Conservation (phyloP, 1,140 invertebrate species). For the Medauroidea extradentata region DNA sequence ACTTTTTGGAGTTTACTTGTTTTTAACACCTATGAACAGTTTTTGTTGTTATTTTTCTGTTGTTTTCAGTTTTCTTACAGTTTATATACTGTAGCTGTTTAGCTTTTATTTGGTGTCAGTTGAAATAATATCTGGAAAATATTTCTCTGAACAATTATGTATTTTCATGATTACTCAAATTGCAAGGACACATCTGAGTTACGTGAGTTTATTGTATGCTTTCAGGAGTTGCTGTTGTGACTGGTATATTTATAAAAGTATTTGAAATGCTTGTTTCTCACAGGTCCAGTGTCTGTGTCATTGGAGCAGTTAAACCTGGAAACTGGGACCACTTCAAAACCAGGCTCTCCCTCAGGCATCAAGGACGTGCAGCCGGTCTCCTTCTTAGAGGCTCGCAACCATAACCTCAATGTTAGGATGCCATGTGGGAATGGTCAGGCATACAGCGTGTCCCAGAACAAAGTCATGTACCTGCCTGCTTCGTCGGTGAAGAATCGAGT, state of each 20-base stretch:
- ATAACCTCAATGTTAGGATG: constrained; percentile 63
- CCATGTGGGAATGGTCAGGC: constrained; percentile 77
- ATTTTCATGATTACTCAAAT: too few relatives aligned
- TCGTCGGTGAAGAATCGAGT: constrained; percentile 57
- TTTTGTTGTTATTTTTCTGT: too few relatives aligned
- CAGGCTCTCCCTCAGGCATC: neutral
- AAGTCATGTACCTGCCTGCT: constrained; percentile 68
- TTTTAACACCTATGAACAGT: too few relatives aligned
- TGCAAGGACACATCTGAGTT: too few relatives aligned
- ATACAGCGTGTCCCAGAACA: constrained; percentile 85
- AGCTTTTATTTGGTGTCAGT: neutral
- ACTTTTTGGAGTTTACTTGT: too few relatives aligned
- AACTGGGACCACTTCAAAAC: constrained; percentile 6
- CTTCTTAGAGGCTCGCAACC: constrained; percentile 50
- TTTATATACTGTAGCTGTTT: too few relatives aligned
- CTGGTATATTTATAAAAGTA: neutral
- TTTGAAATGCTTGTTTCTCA: constrained; percentile 17
- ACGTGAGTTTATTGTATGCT: too few relatives aligned
- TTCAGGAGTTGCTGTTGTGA: too few relatives aligned
- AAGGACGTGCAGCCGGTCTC: neutral
- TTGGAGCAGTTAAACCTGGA: constrained; percentile 47
- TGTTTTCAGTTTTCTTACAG: too few relatives aligned
- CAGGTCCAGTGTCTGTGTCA: constrained; percentile 47
- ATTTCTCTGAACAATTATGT: too few relatives aligned
- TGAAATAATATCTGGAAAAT: neutral